phyloP scores from a whole-genome alignment of 2,888 invertebrate species.

The Zygothrica quintamaculata region DNA sequence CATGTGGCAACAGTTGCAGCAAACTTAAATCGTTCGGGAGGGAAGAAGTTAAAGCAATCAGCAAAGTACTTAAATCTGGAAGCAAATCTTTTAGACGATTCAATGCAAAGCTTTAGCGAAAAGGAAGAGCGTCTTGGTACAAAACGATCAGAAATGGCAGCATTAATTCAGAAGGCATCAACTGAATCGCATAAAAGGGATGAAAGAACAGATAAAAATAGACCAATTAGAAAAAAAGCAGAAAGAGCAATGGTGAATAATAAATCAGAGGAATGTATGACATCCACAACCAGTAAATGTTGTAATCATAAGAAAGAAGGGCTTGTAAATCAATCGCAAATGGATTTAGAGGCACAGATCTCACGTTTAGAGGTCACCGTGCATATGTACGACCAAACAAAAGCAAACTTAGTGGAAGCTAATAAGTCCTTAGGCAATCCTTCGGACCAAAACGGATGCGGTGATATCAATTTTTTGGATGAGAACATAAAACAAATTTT shows the following conservation, averaged over 20 bases:
- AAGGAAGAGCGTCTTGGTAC: neutral
- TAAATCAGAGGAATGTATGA: neutral
- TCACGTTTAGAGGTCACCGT: constrained; percentile 27
- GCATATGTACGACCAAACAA: constrained; percentile 24
- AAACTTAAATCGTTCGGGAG: neutral
- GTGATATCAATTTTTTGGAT: constrained; percentile 15
- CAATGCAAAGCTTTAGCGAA: neutral
- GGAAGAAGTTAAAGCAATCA: constrained; percentile 1
- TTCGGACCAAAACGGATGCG: neutral
- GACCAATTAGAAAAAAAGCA: constrained; percentile 6
- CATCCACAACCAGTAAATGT: neutral
- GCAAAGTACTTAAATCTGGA: constrained; percentile 10
- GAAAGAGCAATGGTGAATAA: neutral
- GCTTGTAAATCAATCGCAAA: neutral
- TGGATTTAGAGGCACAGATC: constrained; percentile 6
- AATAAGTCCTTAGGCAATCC: neutral
- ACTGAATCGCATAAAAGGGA: constrained; percentile 9
- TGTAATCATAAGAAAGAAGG: neutral
- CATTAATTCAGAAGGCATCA: neutral
- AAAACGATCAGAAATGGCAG: neutral
- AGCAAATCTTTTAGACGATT: neutral
- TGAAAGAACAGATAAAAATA: constrained; percentile 7
- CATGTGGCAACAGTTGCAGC: constrained; percentile 5
- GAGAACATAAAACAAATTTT: constrained; percentile 84
- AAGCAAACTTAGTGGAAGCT: neutral